These are phyloP conservation scores for Entomobrya proxima DNA, from an alignment of 2,888 invertebrate species.

Conservation along the genomic window DNA sequence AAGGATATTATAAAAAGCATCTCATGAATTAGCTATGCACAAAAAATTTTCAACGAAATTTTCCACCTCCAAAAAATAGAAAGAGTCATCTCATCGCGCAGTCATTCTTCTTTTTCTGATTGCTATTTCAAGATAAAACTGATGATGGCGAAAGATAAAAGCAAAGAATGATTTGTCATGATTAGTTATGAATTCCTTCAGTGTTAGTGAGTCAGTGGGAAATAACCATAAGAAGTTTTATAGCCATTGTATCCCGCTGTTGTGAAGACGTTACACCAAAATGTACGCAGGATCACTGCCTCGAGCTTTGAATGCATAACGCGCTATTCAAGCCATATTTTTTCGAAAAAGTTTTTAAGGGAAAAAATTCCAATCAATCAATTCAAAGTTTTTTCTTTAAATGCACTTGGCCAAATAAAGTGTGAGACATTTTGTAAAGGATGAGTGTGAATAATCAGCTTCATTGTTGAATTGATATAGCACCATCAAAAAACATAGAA, in stretches of 20 bases:
- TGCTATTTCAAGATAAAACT: not conserved
- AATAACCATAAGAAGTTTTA: not conserved
- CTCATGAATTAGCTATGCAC: constrained; percentile 25
- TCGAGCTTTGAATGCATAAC: no score
- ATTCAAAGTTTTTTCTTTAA: not conserved
- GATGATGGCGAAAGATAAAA: not conserved
- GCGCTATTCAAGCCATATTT: not conserved
- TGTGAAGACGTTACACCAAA: no score
- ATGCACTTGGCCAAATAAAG: not conserved
- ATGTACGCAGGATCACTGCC: no score
- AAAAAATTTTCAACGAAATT: no score
- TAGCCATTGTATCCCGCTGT: no score
- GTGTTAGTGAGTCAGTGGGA: not conserved
- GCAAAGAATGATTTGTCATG: constrained; percentile 29
- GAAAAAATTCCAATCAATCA: constrained; percentile 26
- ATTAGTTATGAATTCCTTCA: constrained; percentile 20
- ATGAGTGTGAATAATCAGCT: constrained; percentile 7
- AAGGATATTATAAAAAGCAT: not conserved
- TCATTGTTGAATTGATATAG: not conserved
- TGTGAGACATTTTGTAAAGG: not conserved
- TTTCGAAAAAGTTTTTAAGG: constrained; percentile 1
- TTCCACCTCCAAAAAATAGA: no score
- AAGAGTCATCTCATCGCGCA: no score
- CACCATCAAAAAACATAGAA: not conserved
- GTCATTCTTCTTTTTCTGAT: not conserved